Conservation (phyloP, 1,140 invertebrate species). For the Ladona fulva region DNA sequence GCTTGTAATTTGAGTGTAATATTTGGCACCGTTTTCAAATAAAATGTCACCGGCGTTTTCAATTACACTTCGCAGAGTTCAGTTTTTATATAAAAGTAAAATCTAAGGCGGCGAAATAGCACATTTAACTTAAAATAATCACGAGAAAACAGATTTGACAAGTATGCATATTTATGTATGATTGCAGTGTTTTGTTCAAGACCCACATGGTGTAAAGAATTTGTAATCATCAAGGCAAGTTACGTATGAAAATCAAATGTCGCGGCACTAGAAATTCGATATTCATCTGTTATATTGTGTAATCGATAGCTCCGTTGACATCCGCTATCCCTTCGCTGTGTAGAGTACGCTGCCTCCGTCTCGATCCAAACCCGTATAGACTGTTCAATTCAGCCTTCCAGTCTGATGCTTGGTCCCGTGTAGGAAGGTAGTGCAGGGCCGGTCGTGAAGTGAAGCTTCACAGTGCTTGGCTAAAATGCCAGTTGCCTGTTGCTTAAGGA, state of each 20-base stretch:
- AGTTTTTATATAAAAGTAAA: no score
- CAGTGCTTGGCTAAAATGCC: constrained; percentile 9
- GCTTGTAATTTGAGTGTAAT: no score
- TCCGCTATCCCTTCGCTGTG: background rate
- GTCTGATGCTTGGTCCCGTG: background rate
- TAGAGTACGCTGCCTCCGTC: background rate
- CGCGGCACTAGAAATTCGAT: background rate
- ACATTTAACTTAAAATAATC: no score
- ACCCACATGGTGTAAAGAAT: no score
- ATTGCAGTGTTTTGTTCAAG: no score
- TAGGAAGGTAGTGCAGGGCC: background rate
- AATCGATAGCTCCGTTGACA: constrained; percentile 8
- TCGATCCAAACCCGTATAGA: background rate
- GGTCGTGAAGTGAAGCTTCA: background rate
- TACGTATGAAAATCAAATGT: background rate
- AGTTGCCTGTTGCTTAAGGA: background rate
- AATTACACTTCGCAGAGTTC: no score
- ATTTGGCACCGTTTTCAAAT: no score
- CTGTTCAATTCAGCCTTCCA: background rate
- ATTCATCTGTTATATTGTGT: background rate
- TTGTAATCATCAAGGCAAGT: no score
- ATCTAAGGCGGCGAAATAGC: no score
- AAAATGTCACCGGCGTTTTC: no score
- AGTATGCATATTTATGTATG: no score
- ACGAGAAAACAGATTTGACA: no score